Base-by-base conservation (phyloP, 2,888 invertebrate genomes). In the Nomada hirtipes region DNA sequence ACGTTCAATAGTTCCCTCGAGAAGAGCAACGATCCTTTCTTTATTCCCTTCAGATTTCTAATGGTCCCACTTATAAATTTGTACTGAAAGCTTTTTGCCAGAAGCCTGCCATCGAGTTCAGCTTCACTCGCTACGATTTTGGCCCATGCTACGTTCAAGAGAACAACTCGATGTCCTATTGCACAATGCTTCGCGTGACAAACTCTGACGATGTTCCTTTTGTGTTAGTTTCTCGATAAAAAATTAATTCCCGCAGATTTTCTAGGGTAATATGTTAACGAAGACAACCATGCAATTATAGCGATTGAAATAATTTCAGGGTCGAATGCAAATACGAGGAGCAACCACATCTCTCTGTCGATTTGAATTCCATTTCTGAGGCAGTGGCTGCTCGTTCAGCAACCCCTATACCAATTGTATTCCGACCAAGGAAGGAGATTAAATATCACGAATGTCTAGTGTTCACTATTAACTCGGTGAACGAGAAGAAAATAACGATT, bases 31-130 rank as follows among this genome's bases (percentile, higher is more conserved):
- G 44, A 23, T n/a, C n/a, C 36, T 15, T 10, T 26, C 0, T 9
- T 3, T 15, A 55, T n/a, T 42, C 57, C n/a, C 20, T 59, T 23
- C 89, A 97, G 96, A 95, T 97, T 77, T 94, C 95, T 50, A 95
- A 96, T 91, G 97, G 97, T 0, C 96, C 96, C 3, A 95, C 94
- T 7, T 97, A 96, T 90, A 93, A 91, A 52, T 94, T 97, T 75
- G 93, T 94, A 65, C 91, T 97, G 53, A 94, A 95, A 85, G 96
- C 96, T 23, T 94, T 94, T 60, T 96, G 96, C 57, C 94, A 95
- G 83, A 95, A 94, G 82, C 95, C 96, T 0, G 91, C 93, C 0
- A 95, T 96, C 84, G 95, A 95, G 88, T 96, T 97, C 91, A 96
- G 96, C 4, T 96, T 96, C 89, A 93, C 92, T 86, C 92, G 94